Evolutionary conservation across 2,797 vertebrate species (phyloP), one percentile per base, ranked within the genome.

Genomic region (Arnoldichthys spilopterus): DNA sequence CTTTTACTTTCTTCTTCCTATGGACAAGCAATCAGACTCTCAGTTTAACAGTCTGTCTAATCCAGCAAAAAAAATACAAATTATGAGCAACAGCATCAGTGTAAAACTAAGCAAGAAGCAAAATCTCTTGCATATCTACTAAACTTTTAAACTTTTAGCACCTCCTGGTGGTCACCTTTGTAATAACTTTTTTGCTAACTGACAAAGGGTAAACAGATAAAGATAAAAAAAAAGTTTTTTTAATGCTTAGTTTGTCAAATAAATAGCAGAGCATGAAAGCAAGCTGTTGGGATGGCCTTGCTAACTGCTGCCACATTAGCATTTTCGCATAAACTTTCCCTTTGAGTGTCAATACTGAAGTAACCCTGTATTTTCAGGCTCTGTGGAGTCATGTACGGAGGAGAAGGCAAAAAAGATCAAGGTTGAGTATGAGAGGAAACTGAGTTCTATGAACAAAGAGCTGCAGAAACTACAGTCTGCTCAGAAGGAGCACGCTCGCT

Each of bases 391-490:
- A 0, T 96, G 94, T 5, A 97, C 97, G 0, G 97, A 98, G 92
- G 98, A 98, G 89, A 99, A 98, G 85, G 95, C 98, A 30, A 99
- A 98, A 91, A 96, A 94, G 90, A 94, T 99, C 34, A 97, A 95
- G 87, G 92, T 80, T 0, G 98, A 99, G 83, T 99, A 99, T 30
- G 97, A 98, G 90, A 97, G 93, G 90, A 98, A 96, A 85, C 93
- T 99, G 72, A 96, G 94, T 83, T 92, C 94, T 64, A 99, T 99
- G 98, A 98, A 99, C 92, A 99, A 98, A 84, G 96, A 98, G 87
- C 77, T 99, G 72, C 97, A 97, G 89, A 96, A 97, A 87, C 95
- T 99, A 28, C 98, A 98, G 85, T 93, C 96, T 0, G 98, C 98
- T 0, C 97, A 98, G 64, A 99, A 98, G 78, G 96, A 98, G 66